Evolutionary conservation across 2,113 vertebrate genomes (phyloP).

Genomic region (Plecturocebus donacophilus): DNA sequence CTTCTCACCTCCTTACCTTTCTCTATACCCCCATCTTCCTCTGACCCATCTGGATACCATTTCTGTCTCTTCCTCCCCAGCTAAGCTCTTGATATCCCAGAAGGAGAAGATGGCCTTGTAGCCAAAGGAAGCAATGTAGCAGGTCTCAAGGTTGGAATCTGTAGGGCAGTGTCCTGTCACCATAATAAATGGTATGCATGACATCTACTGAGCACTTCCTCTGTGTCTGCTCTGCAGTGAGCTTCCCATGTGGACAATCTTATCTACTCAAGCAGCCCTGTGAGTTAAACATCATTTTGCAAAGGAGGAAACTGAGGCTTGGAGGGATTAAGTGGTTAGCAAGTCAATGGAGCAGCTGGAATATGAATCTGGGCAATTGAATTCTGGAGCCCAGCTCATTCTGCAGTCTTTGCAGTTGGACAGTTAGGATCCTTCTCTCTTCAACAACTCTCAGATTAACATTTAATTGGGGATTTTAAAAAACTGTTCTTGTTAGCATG

Average conservation of each 20-base stretch:
- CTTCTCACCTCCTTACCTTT: not conserved
- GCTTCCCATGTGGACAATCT: accelerated
- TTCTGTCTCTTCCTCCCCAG: not conserved
- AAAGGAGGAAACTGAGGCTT: not conserved
- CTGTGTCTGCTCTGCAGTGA: not conserved
- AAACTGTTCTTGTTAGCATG: not conserved
- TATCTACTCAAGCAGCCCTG: not conserved
- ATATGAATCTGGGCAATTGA: not conserved
- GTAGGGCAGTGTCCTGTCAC: not conserved
- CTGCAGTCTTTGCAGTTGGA: not conserved
- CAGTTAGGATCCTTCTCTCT: not conserved
- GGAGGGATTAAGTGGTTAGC: not conserved
- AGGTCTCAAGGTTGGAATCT: not conserved
- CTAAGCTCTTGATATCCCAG: not conserved
- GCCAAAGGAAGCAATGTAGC: not conserved
- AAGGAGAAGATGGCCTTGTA: not conserved
- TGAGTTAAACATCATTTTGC: not conserved
- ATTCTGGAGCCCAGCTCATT: not conserved
- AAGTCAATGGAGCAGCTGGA: not conserved
- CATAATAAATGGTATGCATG: not conserved
- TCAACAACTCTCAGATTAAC: not conserved
- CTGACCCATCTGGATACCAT: not conserved
- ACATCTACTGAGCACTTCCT: not conserved
- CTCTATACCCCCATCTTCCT: not conserved
- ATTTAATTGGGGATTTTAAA: not conserved